Evolutionary conservation across 2,113 vertebrate species (phyloP), one percentile per base, ranked within the genome.

Genomic region (Nothocercus julius): DNA sequence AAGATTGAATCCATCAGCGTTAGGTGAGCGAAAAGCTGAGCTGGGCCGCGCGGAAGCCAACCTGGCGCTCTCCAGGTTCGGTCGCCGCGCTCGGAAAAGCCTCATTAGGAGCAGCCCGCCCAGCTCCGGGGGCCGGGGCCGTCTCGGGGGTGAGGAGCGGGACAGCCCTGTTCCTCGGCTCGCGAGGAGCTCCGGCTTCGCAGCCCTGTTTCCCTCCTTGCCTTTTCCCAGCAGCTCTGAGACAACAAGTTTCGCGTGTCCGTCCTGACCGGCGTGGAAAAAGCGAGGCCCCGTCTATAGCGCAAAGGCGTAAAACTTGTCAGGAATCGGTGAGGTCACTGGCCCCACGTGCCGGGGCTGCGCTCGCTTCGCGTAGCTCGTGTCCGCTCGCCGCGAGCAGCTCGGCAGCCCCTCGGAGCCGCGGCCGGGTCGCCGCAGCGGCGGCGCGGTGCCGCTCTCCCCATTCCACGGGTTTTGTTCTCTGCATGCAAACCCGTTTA

Each of bases 1-100:
- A 80, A 87, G 92, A 42, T 90, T 53, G 89, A 30, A 79, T 56
- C 89, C 72, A 13, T 73, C 74, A 8, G 86, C 4, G 45, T 40
- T 8, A 18, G 82, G 82, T 13, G 42, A 36, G 85, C 47, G 82
- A 59, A 77, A 21, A 84, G 89, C 94, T 72, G 89, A 91, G 89
- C 80, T 44, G 12, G 87, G 94, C 12, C 38, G 0, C 30, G 28
- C 16, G 2, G 44, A 18, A 54, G 89, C 91, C 94, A 54, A 6
- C 4, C 3, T 25, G 80, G 75, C 9, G 59, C 51, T 14, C 44
- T 13, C 75, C 75, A 32, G 40, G 45, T 44, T 11, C 4, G 11
- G 54, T 45, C 51, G 11, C 68, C 10, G 4, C 9, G 14, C 76
- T 70, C 67, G 1, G 85, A 36, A 47, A 75, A 59, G 89, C 94